These are phyloP conservation scores for Hybos culiciformis DNA, from an alignment of 2,888 invertebrate genomes.

Conservation along the genomic window DNA sequence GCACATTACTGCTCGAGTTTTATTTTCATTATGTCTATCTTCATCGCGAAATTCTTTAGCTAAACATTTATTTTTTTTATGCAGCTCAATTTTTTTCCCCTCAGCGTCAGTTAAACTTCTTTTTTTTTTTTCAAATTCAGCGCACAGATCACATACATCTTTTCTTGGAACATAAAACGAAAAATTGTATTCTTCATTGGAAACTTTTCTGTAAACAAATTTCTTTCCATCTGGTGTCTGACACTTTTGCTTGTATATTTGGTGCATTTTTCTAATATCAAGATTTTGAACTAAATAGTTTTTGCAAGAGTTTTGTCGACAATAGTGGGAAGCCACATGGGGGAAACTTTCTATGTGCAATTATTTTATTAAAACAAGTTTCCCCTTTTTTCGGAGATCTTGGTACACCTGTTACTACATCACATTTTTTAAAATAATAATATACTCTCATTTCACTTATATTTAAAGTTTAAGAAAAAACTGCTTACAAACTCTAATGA, in stretches of 20 bases:
- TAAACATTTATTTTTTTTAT: too few relatives aligned
- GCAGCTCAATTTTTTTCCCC: too few relatives aligned
- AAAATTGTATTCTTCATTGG: constrained; percentile 6
- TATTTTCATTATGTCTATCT: neutral
- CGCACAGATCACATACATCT: constrained; percentile 9
- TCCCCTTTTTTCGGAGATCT: neutral
- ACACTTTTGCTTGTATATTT: constrained; percentile 5
- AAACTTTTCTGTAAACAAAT: constrained; percentile 4
- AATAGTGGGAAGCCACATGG: constrained; percentile 9
- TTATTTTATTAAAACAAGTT: constrained; percentile 4
- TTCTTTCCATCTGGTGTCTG: constrained; percentile 1
- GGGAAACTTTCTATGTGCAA: constrained; percentile 1
- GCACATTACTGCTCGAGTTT: constrained; percentile 1
- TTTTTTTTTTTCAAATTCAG: constrained; percentile 2
- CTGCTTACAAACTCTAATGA: constrained; percentile 1
- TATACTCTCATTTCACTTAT: constrained; percentile 8
- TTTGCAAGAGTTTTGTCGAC: constrained; percentile 6
- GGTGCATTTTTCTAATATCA: constrained; percentile 8
- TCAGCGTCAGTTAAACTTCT: neutral
- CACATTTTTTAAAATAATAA: constrained; percentile 9
- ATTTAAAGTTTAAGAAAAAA: constrained; percentile 8
- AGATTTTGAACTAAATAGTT: constrained; percentile 9
- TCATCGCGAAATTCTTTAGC: neutral
- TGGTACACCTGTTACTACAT: neutral
- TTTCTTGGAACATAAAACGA: constrained; percentile 7